Evolutionary conservation across 2,113 vertebrate species (phyloP), one percentile per base, ranked within the genome.

Genomic region (Nycticorax nycticorax): DNA sequence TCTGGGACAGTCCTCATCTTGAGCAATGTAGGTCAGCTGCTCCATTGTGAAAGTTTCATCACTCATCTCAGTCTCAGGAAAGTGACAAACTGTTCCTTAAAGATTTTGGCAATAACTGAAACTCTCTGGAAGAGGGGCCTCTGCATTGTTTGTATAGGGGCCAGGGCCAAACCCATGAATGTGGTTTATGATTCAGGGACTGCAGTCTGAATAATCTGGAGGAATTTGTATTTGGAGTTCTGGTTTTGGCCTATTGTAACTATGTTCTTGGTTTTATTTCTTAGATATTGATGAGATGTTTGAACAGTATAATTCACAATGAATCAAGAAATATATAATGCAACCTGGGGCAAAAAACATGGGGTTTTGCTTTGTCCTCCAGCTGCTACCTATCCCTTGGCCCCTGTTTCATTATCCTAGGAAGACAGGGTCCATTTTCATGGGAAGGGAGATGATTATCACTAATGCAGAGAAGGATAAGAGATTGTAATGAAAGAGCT

Each of bases 181-280:
- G 48, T 91, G 80, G 64, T 91, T 95, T 95, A 53, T 82, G 84
- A 82, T 88, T 87, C 76, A 91, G 45, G 35, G 72, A 14, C 35
- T 76, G 57, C 39, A 96, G 59, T 71, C 73, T 78, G 73, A 92
- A 69, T 75, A 68, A 79, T 53, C 32, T 20, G 45, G 23, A 77
- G 48, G 88, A 94, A 87, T 89, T 78, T 71, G 14, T 43, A 74
- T 79, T 74, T 72, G 43, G 32, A 88, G 15, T 77, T 69, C 76
- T 92, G 71, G 11, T 48, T 92, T 93, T 91, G 68, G 43, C 60
- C 60, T 74, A 22, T 55, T 19, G 14, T 37, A 89, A 33, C 28
- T 67, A 28, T 7, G 68, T 77, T 17, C 7, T 88, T 84, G 12
- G 0, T 41, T 80, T 84, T 43, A 47, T 88, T 92, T 91, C 43